A percentile compares a stretch with the other conserved stretches of the same genome.
Conservation (phyloP, 1,140 invertebrate species). For the Drosophila bocqueti region DNA sequence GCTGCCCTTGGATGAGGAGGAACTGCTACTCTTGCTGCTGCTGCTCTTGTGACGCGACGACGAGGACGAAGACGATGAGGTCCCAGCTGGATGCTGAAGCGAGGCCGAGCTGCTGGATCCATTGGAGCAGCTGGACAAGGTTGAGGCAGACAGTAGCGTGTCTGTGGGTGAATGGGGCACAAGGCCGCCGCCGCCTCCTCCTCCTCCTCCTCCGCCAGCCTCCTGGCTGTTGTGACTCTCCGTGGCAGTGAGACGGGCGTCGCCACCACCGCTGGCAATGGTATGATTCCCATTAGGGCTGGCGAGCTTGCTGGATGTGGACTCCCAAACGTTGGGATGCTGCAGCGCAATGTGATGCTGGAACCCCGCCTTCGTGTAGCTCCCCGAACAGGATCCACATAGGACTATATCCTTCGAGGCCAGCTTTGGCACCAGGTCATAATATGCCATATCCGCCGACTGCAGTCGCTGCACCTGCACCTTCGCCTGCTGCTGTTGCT, state of each 20-base stretch:
- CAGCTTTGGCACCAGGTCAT: slow-evolving; percentile 78
- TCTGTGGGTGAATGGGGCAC: slow-evolving; percentile 63
- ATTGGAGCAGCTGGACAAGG: slow-evolving; percentile 63
- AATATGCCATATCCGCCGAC: slow-evolving; percentile 75
- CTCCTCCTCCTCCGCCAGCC: slow-evolving; percentile 2
- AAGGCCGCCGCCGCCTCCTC: slow-evolving; percentile 1
- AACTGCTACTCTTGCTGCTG: slow-evolving; percentile 78
- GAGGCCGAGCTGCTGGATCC: slow-evolving; percentile 63
- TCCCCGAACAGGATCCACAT: slow-evolving; percentile 68
- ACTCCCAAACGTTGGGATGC: slow-evolving; percentile 74
- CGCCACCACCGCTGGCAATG: slow-evolving; percentile 3
- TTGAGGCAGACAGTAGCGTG: slow-evolving; percentile 48
- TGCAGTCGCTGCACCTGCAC: slow-evolving; percentile 76
- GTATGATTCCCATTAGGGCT: slow-evolving; percentile 8
- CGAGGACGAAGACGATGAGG: slow-evolving; percentile 55
- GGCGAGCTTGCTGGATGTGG: slow-evolving; percentile 64
- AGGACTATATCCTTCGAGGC: slow-evolving; percentile 69
- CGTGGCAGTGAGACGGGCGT: slow-evolving; percentile 31
- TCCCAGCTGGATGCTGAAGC: slow-evolving; percentile 16
- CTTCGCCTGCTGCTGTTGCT: slow-evolving; percentile 11
- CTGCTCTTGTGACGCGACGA: slow-evolving; percentile 78
- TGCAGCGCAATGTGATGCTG: slow-evolving; percentile 78
- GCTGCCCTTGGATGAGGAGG: slow-evolving; percentile 65
- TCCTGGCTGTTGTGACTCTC: slow-evolving; percentile 51
- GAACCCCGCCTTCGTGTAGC: slow-evolving; percentile 77